These are phyloP conservation scores for Lutjanus campechanus DNA, from an alignment of 2,797 vertebrate genomes.

Conservation along the genomic window DNA sequence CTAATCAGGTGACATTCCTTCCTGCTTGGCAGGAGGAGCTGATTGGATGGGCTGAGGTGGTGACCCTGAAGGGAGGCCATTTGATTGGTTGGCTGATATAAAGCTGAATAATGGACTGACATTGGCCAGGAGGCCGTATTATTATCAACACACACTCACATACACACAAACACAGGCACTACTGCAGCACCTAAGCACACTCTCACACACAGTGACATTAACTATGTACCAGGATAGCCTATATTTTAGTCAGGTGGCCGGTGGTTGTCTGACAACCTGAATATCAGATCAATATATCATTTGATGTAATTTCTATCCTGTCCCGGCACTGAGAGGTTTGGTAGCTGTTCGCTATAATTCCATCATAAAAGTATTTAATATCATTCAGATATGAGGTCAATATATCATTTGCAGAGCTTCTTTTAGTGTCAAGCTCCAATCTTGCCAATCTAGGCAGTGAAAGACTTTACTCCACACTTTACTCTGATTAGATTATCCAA, in stretches of 20 bases:
- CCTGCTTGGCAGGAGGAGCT: conserved; percentile 74
- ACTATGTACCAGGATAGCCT: conserved; percentile 36
- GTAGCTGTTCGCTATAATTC: conserved; percentile 54
- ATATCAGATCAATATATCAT: conserved; percentile 76
- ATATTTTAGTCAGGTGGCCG: conserved; percentile 66
- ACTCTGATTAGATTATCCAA: conserved; percentile 44
- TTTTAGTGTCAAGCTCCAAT: conserved; percentile 29
- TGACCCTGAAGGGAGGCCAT: conserved; percentile 73
- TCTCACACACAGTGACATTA: conserved; percentile 43
- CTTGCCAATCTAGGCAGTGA: conserved; percentile 20
- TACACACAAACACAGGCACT: conserved; percentile 28
- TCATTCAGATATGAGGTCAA: conserved; percentile 59
- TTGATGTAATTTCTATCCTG: conserved; percentile 52
- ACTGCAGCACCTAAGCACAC: conserved; percentile 12
- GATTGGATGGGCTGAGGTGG: conserved; percentile 78
- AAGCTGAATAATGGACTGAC: conserved; percentile 75
- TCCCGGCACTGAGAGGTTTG: conserved; percentile 40
- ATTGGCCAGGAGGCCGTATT: conserved; percentile 61
- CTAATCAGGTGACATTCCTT: conserved; percentile 73
- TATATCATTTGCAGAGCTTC: conserved; percentile 54
- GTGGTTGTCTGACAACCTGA: conserved; percentile 63
- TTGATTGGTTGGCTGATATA: conserved; percentile 78
- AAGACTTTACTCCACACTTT: conserved; percentile 30
- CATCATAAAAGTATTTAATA: conserved; percentile 64
- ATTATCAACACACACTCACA: conserved; percentile 41